Conservation (phyloP, 92 coral and sea anemone genomes). For the Parazoanthus atlanticus region DNA sequence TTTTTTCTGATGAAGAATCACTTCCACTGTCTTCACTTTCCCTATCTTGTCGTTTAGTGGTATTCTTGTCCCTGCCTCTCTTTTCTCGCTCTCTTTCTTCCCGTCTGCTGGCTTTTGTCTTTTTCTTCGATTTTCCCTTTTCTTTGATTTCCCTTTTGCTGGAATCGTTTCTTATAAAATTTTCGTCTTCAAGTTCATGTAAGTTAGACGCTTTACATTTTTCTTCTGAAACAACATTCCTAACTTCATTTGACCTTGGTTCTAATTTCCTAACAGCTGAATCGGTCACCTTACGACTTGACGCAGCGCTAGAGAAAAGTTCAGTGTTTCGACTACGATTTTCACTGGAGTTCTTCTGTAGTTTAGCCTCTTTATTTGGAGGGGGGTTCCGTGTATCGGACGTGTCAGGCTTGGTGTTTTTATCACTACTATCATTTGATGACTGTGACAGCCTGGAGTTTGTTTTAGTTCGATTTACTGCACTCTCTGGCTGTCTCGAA, state of each 20-base stretch:
- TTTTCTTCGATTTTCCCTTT: slow-evolving; percentile 81
- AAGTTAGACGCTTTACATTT: slow-evolving; percentile 3
- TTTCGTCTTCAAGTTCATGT: slow-evolving; percentile 36
- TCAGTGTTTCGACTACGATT: slow-evolving; percentile 43
- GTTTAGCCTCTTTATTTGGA: slow-evolving; percentile 5
- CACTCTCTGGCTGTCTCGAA: slow-evolving; percentile 43
- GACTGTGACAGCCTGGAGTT: slow-evolving; percentile 1
- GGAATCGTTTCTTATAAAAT: slow-evolving; percentile 27
- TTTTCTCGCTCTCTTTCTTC: slow-evolving; percentile 70
- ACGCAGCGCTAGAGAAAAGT: slow-evolving; percentile 21
- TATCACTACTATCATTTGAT: slow-evolving; percentile 31
- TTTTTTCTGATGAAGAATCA: slow-evolving; percentile 72
- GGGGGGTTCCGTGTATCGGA: slow-evolving; percentile 11
- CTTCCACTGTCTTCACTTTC: slow-evolving; percentile 89
- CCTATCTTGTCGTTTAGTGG: slow-evolving; percentile 54
- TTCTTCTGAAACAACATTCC: slow-evolving; percentile 51
- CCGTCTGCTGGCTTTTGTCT: slow-evolving; percentile 66
- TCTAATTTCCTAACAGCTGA: slow-evolving; percentile 41
- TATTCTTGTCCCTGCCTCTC: slow-evolving; percentile 54
- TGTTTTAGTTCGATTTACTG: slow-evolving; percentile 41
- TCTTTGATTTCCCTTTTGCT: slow-evolving; percentile 68
- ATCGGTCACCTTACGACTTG: slow-evolving; percentile 24
- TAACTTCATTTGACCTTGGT: slow-evolving; percentile 29
- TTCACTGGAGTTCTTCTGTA: slow-evolving; percentile 39
- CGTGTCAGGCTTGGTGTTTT: slow-evolving; percentile 12